These are phyloP conservation scores for Hippopotamus amphibius DNA, from an alignment of 2,113 vertebrate species.

Conservation along the genomic window DNA sequence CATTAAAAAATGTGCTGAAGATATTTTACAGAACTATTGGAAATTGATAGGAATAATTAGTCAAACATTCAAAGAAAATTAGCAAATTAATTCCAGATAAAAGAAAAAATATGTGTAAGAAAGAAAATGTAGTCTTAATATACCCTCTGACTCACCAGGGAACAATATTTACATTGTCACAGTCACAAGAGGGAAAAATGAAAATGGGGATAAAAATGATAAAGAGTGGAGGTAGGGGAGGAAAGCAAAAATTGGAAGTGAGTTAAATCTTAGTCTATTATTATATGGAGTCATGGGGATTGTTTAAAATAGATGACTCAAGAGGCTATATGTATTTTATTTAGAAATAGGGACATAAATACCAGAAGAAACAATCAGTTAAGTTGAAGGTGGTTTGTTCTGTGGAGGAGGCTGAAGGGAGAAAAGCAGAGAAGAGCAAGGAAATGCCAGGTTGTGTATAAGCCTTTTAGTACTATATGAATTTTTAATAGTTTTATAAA, in stretches of 20 bases:
- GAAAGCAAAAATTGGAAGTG: background rate
- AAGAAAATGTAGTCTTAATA: background rate
- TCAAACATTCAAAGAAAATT: background rate
- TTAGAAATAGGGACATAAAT: background rate
- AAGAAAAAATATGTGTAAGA: background rate
- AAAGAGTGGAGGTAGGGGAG: background rate
- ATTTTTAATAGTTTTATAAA: constrained; percentile 7
- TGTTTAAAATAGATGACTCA: background rate
- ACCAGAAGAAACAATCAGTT: background rate
- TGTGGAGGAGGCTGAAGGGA: background rate
- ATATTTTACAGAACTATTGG: background rate
- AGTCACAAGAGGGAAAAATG: background rate
- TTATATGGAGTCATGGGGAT: background rate
- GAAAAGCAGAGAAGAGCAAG: background rate
- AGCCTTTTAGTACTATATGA: background rate
- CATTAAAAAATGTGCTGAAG: background rate
- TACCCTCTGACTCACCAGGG: background rate
- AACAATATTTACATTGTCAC: background rate
- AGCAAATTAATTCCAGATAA: background rate
- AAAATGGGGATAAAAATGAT: background rate
- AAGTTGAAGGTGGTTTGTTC: background rate
- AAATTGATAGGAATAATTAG: background rate
- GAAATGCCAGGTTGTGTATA: background rate
- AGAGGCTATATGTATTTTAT: background rate
- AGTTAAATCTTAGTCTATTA: background rate